A percentile compares a stretch with the other conserved stretches of the same genome.
Evolutionary conservation across 2,888 invertebrate species (phyloP).

Genomic region (Tanytarsus gracilentus): DNA sequence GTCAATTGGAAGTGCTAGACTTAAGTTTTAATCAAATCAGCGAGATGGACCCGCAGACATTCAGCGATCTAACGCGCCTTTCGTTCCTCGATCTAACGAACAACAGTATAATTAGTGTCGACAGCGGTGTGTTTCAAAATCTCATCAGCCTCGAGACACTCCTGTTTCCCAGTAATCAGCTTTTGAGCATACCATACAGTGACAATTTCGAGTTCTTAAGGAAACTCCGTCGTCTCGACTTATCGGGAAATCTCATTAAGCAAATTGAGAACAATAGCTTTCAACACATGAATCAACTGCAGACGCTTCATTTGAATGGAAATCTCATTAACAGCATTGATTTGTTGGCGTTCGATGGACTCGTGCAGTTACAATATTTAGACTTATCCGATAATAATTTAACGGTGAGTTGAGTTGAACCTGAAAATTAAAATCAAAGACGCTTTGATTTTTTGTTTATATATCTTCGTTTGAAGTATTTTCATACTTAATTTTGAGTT

Average conservation of each 20-base stretch:
- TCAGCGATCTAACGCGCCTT: constrained; percentile 65
- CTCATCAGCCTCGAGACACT: constrained; percentile 61
- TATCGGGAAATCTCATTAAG: constrained; percentile 71
- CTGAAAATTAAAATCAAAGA: neutral
- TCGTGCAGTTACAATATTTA: constrained; percentile 61
- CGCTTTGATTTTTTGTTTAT: neutral
- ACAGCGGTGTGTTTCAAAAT: constrained; percentile 60
- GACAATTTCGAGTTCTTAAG: constrained; percentile 56
- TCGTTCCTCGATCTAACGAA: constrained; percentile 65
- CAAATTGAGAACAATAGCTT: constrained; percentile 62
- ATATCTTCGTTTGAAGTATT: neutral
- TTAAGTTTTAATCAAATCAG: constrained; percentile 70
- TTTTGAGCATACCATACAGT: constrained; percentile 62
- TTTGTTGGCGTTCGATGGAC: constrained; percentile 62
- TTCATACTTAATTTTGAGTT: neutral
- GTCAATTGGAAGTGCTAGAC: constrained; percentile 57
- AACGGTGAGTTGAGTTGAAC: constrained; percentile 46
- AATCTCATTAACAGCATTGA: constrained; percentile 68
- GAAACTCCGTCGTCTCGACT: constrained; percentile 60
- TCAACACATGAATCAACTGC: constrained; percentile 60
- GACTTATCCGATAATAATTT: constrained; percentile 77
- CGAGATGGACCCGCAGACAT: constrained; percentile 62
- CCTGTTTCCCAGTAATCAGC: constrained; percentile 66
- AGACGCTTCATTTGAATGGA: constrained; percentile 59
- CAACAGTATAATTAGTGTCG: constrained; percentile 65